Percentiles rank a stretch among this genome's conserved stretches.
Evolutionary conservation across 2,797 vertebrate genomes (phyloP).

Genomic region (Scyliorhinus canicula): DNA sequence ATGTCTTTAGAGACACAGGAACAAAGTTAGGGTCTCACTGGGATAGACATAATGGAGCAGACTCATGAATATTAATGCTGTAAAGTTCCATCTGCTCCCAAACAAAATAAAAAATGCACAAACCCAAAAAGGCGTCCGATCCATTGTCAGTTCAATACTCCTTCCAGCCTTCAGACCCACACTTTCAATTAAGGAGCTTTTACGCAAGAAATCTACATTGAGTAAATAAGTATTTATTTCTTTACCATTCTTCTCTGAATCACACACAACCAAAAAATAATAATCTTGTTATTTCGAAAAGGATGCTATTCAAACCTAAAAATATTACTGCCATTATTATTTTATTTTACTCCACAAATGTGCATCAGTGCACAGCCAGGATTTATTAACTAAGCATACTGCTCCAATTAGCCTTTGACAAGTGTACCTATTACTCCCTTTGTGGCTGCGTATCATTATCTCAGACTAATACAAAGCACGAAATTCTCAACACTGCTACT

Average conservation of each 20-base stretch:
- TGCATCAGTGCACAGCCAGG: not conserved
- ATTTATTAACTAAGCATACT: not conserved
- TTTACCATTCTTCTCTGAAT: not conserved
- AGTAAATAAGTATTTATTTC: not conserved
- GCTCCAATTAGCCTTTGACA: slow-evolving; percentile 19
- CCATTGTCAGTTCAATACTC: not conserved
- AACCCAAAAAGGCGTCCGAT: not conserved
- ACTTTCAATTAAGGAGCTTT: not conserved
- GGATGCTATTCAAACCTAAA: not conserved
- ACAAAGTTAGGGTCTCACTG: slow-evolving; percentile 53
- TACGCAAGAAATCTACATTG: not conserved
- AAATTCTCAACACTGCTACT: not conserved
- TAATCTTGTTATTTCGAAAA: not conserved
- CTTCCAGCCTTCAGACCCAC: not conserved
- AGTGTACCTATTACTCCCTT: slow-evolving; percentile 13
- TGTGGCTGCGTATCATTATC: not conserved
- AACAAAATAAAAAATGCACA: slow-evolving; percentile 37
- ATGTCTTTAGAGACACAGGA: slow-evolving; percentile 54
- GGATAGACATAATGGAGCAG: slow-evolving; percentile 54
- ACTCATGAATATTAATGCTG: slow-evolving; percentile 61
- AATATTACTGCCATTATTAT: not conserved
- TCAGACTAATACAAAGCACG: not conserved
- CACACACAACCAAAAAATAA: not conserved
- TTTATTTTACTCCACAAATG: not conserved
- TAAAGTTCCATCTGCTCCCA: slow-evolving; percentile 57